These are phyloP conservation scores for Aquatica leii DNA, from an alignment of 2,888 invertebrate genomes.

Conservation along the genomic window DNA sequence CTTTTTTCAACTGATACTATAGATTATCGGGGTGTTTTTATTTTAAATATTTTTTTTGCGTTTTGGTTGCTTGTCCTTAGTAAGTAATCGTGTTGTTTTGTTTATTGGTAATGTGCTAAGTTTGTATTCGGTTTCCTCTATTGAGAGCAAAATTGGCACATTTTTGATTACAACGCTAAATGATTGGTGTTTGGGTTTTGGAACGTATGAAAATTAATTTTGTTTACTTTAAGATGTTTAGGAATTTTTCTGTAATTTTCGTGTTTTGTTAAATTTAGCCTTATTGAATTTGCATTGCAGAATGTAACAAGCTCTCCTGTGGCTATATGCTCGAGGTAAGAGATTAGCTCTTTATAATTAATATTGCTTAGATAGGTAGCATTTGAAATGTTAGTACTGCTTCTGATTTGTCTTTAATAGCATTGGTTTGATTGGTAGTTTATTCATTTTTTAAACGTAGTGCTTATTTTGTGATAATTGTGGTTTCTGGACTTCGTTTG, in stretches of 20 bases:
- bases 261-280: conserved; percentile 15
- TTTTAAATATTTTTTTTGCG: conserved; percentile 9
- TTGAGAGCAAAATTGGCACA: background rate
- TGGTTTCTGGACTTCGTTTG: conserved; percentile 15
- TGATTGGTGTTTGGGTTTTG: conserved; percentile 15
- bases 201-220: conserved; percentile 12
- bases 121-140: background rate
- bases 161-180: conserved; percentile 5
- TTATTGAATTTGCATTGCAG: conserved; percentile 17
- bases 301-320: conserved; percentile 10
- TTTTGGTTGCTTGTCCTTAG: conserved; percentile 8
- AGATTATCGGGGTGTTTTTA: conserved; percentile 2
- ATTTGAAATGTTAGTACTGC: conserved; percentile 8
- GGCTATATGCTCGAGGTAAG: conserved; percentile 2
- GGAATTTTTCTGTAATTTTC: conserved; percentile 16
- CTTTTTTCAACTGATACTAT: conserved; percentile 14
- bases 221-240: conserved; percentile 6
- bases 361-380: conserved; percentile 9
- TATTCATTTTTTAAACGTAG: conserved; percentile 5
- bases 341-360: conserved; percentile 10
- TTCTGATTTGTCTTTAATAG: conserved; percentile 11
- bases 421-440: conserved; percentile 11
- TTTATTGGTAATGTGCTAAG: background rate
- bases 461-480: conserved; percentile 14
- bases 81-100: conserved; percentile 12